A percentile compares a stretch with the other conserved stretches of the same genome.
Evolutionary conservation across 2,113 vertebrate species (phyloP).

Genomic region (Macquaria ambigua): DNA sequence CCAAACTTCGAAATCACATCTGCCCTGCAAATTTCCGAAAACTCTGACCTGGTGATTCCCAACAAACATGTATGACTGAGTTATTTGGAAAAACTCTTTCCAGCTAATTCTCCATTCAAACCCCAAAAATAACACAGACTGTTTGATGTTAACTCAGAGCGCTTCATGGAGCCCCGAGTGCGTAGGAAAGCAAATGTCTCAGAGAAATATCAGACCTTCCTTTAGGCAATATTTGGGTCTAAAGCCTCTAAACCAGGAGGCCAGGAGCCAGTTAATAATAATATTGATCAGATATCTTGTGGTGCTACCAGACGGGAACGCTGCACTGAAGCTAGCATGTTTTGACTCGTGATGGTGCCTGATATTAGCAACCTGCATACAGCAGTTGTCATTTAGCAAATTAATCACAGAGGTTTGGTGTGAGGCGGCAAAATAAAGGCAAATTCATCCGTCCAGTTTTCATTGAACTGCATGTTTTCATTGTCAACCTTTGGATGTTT

Average conservation of each 20-base stretch:
- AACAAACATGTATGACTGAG: background rate
- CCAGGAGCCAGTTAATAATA: no score
- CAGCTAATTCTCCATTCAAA: background rate
- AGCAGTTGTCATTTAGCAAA: no score
- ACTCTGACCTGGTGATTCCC: background rate
- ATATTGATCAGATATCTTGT: no score
- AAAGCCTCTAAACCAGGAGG: background rate
- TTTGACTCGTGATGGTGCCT: no score
- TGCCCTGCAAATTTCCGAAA: constrained; percentile 15
- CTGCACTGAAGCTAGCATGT: no score
- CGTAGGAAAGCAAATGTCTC: background rate
- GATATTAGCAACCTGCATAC: no score
- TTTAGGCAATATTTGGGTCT: background rate
- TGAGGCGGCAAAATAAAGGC: no score
- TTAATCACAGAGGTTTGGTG: no score
- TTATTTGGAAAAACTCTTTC: constrained; percentile 6
- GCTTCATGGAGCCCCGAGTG: background rate
- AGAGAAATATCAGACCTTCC: background rate
- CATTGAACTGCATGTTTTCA: no score
- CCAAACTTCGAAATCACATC: constrained; percentile 26
- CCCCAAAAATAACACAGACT: background rate
- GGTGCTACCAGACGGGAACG: no score
- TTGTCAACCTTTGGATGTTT: no score
- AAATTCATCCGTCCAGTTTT: no score
- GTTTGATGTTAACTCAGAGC: background rate